Evolutionary conservation across 2,113 vertebrate species (phyloP).

Genomic region (Eudorcas thomsonii): DNA sequence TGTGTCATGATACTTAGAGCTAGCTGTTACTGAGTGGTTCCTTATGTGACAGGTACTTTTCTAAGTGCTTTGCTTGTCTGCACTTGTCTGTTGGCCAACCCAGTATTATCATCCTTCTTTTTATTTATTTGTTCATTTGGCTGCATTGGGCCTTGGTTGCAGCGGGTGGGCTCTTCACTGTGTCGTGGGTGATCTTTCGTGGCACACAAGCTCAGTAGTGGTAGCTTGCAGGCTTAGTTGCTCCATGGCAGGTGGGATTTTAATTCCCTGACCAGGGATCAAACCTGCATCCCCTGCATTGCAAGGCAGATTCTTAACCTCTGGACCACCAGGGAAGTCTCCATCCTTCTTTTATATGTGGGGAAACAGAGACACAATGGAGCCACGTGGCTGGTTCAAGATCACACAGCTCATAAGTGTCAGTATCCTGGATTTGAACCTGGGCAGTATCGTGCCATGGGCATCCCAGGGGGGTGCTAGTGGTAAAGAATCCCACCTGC

Average conservation of each 20-base stretch:
- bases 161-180: fast-evolving
- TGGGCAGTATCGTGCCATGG: background rate
- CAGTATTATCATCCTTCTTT: background rate
- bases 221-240: background rate
- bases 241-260: background rate
- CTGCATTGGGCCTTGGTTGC: background rate
- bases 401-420: background rate
- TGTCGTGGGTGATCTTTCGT: fast-evolving
- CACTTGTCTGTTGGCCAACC: background rate
- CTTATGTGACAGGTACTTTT: background rate
- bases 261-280: background rate
- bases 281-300: background rate
- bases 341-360: background rate
- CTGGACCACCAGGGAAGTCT: background rate
- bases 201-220: background rate
- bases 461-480: background rate
- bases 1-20: background rate
- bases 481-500: fast-evolving
- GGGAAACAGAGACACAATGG: background rate
- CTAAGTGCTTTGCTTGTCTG: background rate
- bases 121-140: background rate
- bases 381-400: background rate
- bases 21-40: no score
- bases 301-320: background rate
- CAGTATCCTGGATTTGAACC: background rate